Evolutionary conservation across 2,888 invertebrate species (phyloP).

Genomic region (Mythimna impura): DNA sequence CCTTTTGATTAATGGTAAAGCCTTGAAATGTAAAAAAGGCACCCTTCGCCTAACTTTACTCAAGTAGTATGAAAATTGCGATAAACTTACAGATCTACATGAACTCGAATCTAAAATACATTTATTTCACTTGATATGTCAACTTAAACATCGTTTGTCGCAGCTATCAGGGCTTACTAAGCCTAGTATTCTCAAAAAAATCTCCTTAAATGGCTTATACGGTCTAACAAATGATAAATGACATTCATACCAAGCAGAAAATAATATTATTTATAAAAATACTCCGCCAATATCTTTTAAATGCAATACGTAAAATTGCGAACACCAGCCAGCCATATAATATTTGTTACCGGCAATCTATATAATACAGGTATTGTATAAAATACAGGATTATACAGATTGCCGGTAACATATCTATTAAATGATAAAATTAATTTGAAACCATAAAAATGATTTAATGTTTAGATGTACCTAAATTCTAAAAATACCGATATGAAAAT

Average conservation of each 20-base stretch:
- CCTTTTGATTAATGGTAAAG: too few species aligned
- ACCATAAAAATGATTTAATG: not conserved
- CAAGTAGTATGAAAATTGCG: too few species aligned
- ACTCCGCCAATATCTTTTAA: not conserved
- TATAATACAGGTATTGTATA: too few species aligned
- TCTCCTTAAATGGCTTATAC: not conserved
- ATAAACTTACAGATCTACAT: not conserved
- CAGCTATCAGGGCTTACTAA: not conserved
- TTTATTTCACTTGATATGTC: not conserved
- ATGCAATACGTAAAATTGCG: not conserved
- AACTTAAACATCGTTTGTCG: conserved; percentile 4
- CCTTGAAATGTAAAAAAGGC: too few species aligned
- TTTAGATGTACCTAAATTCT: too few species aligned
- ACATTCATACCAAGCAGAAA: not conserved
- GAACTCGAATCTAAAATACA: not conserved
- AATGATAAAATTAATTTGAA: not conserved
- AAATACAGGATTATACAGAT: too few species aligned
- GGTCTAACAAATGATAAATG: conserved; percentile 6
- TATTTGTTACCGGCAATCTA: too few species aligned
- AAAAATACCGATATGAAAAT: not conserved
- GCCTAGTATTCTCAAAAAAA: conserved; percentile 3
- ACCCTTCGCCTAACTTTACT: too few species aligned
- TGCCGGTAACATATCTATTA: not conserved
- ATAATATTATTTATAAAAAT: not conserved
- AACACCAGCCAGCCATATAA: too few species aligned